A percentile compares a stretch with the other conserved stretches of the same genome.
These are phyloP conservation scores for Chromoteleia sp. DNA, from an alignment of 2,888 invertebrate species.

Conservation along the genomic window DNA sequence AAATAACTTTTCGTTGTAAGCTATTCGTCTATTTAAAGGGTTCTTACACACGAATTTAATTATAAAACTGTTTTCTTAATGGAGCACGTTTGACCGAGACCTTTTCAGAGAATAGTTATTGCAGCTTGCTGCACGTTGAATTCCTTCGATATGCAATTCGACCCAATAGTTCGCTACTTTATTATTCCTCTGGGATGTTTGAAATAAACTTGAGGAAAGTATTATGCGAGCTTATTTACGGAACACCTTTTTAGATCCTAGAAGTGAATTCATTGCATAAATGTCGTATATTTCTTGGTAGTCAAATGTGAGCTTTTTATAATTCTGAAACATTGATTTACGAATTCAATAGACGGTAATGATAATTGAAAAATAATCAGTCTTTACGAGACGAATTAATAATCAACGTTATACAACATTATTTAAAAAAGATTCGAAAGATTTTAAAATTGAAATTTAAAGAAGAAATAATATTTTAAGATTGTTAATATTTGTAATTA, in stretches of 20 bases:
- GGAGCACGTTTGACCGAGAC: constrained; percentile 51
- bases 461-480: too few species aligned
- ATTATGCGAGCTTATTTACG: constrained; percentile 43
- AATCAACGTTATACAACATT: too few species aligned
- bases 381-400: too few species aligned
- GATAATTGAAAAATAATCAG: too few species aligned
- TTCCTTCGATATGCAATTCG: constrained; percentile 40
- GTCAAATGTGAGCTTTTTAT: constrained; percentile 16
- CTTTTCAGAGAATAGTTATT: constrained; percentile 43
- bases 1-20: neutral
- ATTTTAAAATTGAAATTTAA: too few species aligned
- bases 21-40: constrained; percentile 13
- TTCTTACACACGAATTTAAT: neutral
- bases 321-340: neutral
- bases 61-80: constrained; percentile 49
- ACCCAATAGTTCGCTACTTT: constrained; percentile 24
- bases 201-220: constrained; percentile 28
- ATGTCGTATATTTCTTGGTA: constrained; percentile 15
- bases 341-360: too few species aligned
- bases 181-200: constrained; percentile 31
- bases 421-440: too few species aligned
- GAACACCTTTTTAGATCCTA: constrained; percentile 23
- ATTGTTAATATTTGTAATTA: too few species aligned
- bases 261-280: constrained; percentile 27
- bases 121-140: constrained; percentile 26